phyloP scores from a whole-genome alignment of 2,113 vertebrate genomes.

The Rallus limicola region DNA sequence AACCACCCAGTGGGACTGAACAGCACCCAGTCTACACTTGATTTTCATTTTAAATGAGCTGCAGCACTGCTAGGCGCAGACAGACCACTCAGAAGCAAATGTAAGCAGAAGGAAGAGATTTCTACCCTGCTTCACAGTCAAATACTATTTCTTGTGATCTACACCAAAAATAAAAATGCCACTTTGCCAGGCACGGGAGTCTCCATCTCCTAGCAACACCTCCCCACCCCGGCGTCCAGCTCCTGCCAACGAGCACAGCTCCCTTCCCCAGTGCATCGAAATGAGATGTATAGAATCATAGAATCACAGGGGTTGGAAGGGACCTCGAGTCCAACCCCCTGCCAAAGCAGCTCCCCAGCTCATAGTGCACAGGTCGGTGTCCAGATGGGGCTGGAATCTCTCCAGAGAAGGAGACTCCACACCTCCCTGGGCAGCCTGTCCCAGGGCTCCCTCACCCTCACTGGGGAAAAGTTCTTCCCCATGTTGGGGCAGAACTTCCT shows the following conservation, averaged over 20 bases:
- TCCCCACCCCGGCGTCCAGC: not conserved
- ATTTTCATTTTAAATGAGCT: conserved; percentile 1
- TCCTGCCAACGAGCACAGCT: not conserved
- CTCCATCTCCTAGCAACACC: conserved; percentile 61
- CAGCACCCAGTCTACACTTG: not conserved
- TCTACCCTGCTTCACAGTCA: not conserved
- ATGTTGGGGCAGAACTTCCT: no score
- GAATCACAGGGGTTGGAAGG: no score
- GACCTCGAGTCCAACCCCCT: no score
- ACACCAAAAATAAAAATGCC: conserved; percentile 9
- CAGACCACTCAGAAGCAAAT: not conserved
- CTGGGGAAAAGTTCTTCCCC: no score
- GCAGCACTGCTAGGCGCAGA: not conserved
- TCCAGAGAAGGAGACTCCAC: no score
- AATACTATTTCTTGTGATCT: not conserved
- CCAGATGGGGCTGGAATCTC: no score
- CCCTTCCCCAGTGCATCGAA: not conserved
- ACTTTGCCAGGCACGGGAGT: conserved; percentile 22
- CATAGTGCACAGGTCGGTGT: no score
- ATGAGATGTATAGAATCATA: fast-evolving
- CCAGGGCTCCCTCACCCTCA: no score
- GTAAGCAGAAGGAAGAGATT: not conserved
- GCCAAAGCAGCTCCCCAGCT: no score
- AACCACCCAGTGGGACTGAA: not conserved
- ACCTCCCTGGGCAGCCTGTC: no score